Base-by-base conservation (phyloP, 2,888 invertebrate species). In the Argyresthia albistria region DNA sequence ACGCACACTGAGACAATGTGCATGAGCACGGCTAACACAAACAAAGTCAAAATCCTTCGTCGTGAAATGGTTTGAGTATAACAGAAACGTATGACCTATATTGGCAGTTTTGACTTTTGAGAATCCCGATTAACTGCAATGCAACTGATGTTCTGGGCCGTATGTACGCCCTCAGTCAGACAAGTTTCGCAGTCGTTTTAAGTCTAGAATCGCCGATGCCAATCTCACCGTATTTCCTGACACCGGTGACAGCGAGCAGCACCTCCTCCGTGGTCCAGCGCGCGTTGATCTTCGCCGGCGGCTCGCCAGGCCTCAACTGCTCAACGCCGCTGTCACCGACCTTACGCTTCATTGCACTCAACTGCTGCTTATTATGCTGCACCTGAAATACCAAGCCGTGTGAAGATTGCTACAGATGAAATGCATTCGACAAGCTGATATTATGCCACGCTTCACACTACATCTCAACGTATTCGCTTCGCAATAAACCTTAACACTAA, bases 261-360 rank as follows among this genome's bases (percentile, higher is more conserved):
- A 96, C 80, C 80, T 98, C 98, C 62, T 98, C 98, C 64, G 95
- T 94, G 36, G 95, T 95, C 98, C 98, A 98, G 45, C 95, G 91
- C 6, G 95, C 91, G 74, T 95, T 95, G 51, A 95, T 92, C 63
- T 95, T 93, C 62, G 89, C 89, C 11, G 90, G 89, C 8, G 90
- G 89, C 65, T 93, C 91, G 1, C 87, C 87, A 43, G 89, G 88
- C 66, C 92, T 88, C 53, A 91, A 76, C 53, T 92, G 91, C 54
- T 93, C 92, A 25, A 93, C 83, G 0, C 84, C 84, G 1, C 74
- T 58, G 53, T 86, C 86, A 75, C 88, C 64, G 87, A 87, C 93
- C 79, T 95, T 95, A 55, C 94, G 91, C 75, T 96, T 96, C 70
- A 96, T 88, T 47, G 95, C 91, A 69, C 97, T 96, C 59, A 97